phyloP scores from a whole-genome alignment of 1,140 invertebrate species.

The Ephestia elutella region DNA sequence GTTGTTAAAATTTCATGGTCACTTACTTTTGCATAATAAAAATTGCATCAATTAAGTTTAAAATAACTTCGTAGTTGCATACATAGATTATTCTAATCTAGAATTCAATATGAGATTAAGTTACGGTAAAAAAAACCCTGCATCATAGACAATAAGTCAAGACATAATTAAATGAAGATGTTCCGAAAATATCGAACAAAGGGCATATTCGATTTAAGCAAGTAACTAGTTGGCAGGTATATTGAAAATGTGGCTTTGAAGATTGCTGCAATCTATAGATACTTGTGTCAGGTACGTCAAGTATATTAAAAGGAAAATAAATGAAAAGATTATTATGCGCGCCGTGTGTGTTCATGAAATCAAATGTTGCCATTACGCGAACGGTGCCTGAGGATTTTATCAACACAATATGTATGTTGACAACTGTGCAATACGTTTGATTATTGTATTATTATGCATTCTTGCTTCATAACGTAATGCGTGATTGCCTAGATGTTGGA shows the following conservation, averaged over 20 bases:
- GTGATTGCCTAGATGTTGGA: constrained; percentile 24
- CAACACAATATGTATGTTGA: neutral
- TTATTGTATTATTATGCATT: neutral
- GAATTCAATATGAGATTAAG: too few relatives aligned
- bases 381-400: neutral
- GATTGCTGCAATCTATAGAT: neutral
- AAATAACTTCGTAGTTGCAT: too few relatives aligned
- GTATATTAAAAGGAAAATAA: constrained; percentile 1
- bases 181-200: neutral
- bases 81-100: too few relatives aligned
- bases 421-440: neutral
- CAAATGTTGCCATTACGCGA: neutral
- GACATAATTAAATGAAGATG: neutral
- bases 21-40: too few relatives aligned
- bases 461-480: neutral
- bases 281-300: neutral
- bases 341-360: constrained; percentile 1
- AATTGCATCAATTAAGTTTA: too few relatives aligned
- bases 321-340: neutral
- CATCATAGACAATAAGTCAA: too few relatives aligned
- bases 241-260: neutral
- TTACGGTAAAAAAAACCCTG: too few relatives aligned
- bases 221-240: too few relatives aligned
- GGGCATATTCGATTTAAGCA: too few relatives aligned
- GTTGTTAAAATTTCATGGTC: too few relatives aligned